Evolutionary conservation across 2,797 vertebrate genomes (phyloP).

Genomic region (Orestias chungarensis): DNA sequence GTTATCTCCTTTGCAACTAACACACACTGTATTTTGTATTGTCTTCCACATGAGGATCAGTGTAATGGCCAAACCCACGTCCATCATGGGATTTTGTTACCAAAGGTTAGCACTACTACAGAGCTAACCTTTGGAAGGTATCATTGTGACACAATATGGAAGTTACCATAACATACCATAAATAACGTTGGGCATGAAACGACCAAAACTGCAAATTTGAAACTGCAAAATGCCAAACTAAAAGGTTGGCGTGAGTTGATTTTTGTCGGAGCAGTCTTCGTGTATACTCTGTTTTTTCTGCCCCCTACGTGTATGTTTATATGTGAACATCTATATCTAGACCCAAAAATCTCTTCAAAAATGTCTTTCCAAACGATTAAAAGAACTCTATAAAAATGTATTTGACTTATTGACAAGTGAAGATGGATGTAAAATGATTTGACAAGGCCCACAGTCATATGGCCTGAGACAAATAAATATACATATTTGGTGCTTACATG

Average conservation of each 20-base stretch:
- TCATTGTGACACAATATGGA: no score
- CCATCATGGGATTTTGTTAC: background rate
- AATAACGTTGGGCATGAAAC: background rate
- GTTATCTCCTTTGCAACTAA: background rate
- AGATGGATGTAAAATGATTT: conserved; percentile 28
- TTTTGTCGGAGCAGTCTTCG: background rate
- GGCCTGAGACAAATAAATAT: conserved; percentile 41
- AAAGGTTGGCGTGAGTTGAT: background rate
- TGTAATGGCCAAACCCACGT: background rate
- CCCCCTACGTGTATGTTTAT: background rate
- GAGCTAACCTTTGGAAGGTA: no score
- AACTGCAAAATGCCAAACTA: background rate
- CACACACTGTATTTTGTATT: background rate
- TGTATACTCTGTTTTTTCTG: background rate
- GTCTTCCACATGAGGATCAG: background rate
- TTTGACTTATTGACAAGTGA: background rate
- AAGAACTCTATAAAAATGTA: background rate
- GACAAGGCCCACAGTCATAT: conserved; percentile 12
- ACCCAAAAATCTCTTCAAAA: conserved; percentile 2
- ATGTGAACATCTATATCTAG: background rate
- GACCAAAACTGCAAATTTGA: background rate
- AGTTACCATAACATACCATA: background rate
- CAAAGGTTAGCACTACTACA: background rate
- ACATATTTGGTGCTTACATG: conserved; percentile 33
- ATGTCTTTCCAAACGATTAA: background rate